Conservation (phyloP, 2,888 invertebrate genomes). For the Pseudoips prasinana region DNA sequence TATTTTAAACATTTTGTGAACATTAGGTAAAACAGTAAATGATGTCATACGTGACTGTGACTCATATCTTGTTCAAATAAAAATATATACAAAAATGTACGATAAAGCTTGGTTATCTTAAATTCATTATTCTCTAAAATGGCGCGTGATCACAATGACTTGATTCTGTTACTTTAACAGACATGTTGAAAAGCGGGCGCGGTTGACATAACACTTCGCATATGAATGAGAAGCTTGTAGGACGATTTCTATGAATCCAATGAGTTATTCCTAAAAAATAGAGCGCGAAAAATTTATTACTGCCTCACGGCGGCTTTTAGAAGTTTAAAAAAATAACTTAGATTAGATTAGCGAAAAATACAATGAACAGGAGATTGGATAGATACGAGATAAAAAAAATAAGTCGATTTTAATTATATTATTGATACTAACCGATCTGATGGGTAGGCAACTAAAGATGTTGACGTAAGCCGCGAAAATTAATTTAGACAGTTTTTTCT, state of each 20-base stretch:
- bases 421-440: no score
- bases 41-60: slow-evolving; percentile 68
- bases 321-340: neutral
- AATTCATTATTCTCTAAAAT: slow-evolving; percentile 22
- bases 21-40: slow-evolving; percentile 69
- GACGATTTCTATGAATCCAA: slow-evolving; percentile 9
- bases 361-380: no score
- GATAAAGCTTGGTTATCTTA: slow-evolving; percentile 47
- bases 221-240: slow-evolving; percentile 22
- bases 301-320: slow-evolving; percentile 12
- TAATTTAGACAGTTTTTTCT: no score
- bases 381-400: neutral
- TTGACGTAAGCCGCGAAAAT: no score
- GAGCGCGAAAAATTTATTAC: slow-evolving; percentile 15
- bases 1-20: slow-evolving; percentile 66
- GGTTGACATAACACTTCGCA: slow-evolving; percentile 24
- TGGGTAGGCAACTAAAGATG: no score
- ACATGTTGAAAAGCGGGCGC: slow-evolving; percentile 41
- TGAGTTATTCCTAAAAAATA: slow-evolving; percentile 9
- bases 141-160: slow-evolving; percentile 23
- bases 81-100: slow-evolving; percentile 43
- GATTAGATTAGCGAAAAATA: no score
- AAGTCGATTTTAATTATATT: no score
- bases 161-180: slow-evolving; percentile 31
- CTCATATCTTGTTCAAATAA: slow-evolving; percentile 62